Evolutionary conservation across 2,797 vertebrate genomes (phyloP).

Genomic region (Sandelia bainsii): DNA sequence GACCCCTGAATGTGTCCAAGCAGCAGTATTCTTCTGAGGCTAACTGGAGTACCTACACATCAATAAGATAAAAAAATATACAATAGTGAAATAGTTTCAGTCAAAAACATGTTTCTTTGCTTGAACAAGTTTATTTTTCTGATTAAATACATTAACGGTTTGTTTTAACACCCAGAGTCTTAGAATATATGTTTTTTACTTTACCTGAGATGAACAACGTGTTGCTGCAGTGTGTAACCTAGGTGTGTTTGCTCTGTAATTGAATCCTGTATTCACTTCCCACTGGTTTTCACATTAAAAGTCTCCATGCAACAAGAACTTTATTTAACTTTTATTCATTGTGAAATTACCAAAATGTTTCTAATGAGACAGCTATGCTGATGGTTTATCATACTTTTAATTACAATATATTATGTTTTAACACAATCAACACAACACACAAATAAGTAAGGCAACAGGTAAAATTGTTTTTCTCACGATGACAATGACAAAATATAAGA

Average conservation of each 20-base stretch:
- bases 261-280: neutral
- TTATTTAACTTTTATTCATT: too few relatives aligned
- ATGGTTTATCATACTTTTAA: neutral
- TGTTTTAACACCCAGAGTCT: too few relatives aligned
- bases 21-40: constrained; percentile 86
- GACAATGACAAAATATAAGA: neutral
- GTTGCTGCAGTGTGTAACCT: neutral
- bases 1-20: constrained; percentile 87
- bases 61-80: neutral
- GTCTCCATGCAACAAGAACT: neutral
- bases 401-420: neutral
- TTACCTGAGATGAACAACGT: neutral
- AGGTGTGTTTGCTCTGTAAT: neutral
- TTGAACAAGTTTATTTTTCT: too few relatives aligned
- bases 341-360: neutral
- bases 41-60: constrained; percentile 86
- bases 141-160: too few relatives aligned
- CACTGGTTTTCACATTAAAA: neutral
- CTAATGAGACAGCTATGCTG: neutral
- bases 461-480: neutral
- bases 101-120: too few relatives aligned
- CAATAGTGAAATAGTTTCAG: neutral
- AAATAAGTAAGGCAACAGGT: neutral
- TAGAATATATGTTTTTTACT: neutral
- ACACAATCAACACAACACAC: neutral